Percentiles rank a stretch among this genome's conserved stretches.
phyloP scores from a whole-genome alignment of 2,113 vertebrate species.

The Colaptes auratus region DNA sequence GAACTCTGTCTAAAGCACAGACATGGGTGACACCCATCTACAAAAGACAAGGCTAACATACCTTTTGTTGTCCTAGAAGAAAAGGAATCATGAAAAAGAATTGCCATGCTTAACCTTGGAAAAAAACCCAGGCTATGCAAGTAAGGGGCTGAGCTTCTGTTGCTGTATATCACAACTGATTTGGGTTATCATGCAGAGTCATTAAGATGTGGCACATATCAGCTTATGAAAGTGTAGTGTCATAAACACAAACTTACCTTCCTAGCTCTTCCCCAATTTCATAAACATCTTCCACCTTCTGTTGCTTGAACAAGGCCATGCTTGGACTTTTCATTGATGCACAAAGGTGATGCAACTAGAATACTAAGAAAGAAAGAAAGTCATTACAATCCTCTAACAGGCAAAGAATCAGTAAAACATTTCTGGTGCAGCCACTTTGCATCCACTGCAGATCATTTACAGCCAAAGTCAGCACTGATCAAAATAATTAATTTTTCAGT shows the following conservation, averaged over 20 bases:
- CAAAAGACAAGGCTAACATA: neutral
- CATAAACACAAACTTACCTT: slow-evolving; percentile 79
- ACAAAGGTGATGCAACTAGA: slow-evolving; percentile 44
- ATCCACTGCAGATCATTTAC: neutral
- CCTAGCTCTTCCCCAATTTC: slow-evolving; percentile 90
- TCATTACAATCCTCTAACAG: neutral
- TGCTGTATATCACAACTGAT: neutral
- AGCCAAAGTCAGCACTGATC: neutral
- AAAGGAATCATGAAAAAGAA: neutral
- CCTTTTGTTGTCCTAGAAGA: neutral
- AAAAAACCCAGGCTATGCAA: neutral
- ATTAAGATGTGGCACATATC: neutral
- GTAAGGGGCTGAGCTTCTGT: neutral
- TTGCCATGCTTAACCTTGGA: neutral
- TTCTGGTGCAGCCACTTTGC: neutral
- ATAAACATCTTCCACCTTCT: slow-evolving; percentile 92
- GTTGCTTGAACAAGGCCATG: slow-evolving; percentile 95
- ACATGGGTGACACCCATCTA: neutral
- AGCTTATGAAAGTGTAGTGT: neutral
- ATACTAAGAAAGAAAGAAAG: neutral
- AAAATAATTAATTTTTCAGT: neutral
- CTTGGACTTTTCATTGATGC: slow-evolving; percentile 84
- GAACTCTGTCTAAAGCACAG: neutral
- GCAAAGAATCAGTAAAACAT: neutral
- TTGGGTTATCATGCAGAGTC: neutral